Base-by-base conservation (phyloP, 1,140 invertebrate genomes). In the Psilanteris sp. region DNA sequence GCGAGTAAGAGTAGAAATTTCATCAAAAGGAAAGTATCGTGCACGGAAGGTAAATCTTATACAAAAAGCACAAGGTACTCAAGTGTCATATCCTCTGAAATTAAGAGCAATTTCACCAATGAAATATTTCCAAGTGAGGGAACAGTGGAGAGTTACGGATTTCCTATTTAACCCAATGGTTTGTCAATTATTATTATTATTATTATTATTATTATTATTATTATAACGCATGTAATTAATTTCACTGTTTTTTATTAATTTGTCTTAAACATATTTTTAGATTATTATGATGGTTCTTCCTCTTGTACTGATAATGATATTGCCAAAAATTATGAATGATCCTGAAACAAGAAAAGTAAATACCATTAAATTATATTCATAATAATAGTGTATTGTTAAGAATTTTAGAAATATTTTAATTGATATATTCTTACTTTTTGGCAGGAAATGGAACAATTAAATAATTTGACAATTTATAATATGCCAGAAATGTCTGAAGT, bases 291-390 rank as follows among this genome's bases (percentile, higher is more conserved):
- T 99, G 97, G 92, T 98, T 14, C 82, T 98, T 39, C 97, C 97
- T 0, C 88, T 99, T 6, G 76, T 98, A 0, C 85, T 98, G 0
- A 95, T 99, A 68, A 94, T 98, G 92, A 90, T 98, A 55, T 87
- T 98, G 76, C 97, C 97, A 5, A 98, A 98, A 88, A 93, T 98
- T 90, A 96, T 99, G 92, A 98, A 96, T 84, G 97, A 98, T 89
- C 96, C 96, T 32, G 97, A 98, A 87, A 96, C 97, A 1, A 95
- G 92, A 91, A 96, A 91, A 89, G 92, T 93, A 87, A 52, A 46
- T 14, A 31, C 3, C 16, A 20, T 31, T 31, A 27, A 31, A 48
- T 77, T 32, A 10, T 5, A 6, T 26, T 26, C n/a, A n/a, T n/a
- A n/a, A n/a, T n/a, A n/a, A n/a, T n/a, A n/a, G n/a, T n/a, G n/a